Evolutionary conservation across 2,888 invertebrate species (phyloP), one percentile per base, ranked within the genome.

Genomic region (Polyommatus icarus): DNA sequence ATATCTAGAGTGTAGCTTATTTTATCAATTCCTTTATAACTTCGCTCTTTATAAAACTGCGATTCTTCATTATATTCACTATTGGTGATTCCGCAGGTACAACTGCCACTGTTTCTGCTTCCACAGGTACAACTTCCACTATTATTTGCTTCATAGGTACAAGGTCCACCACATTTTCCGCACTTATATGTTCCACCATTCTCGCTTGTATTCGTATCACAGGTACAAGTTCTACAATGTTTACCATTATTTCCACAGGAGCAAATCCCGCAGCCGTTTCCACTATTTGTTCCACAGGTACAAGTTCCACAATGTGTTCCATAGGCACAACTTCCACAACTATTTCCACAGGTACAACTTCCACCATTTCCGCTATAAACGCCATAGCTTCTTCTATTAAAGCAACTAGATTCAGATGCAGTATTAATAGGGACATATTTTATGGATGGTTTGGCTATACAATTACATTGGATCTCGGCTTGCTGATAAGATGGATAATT

Each of bases 401-500:
- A 50, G 61, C 81, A 81, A 3, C 79, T 80, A 77, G 79, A 79
- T 71, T 84, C 82, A 7, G 82, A 80, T 5, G 81, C 82, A 10
- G 82, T 83, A 77, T 83, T 84, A 4, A 84, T 82, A 5, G 84
- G 84, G 8, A 84, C 71, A 57, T 78, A 83, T 20, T 78, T 81
- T 0, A 83, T 79, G n/a, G 80, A 40, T 0, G 80, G 81, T 20
- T 80, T 82, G 8, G 81, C 79, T 29, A 79, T 78, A 29, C 83
- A 82, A 0, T 79, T 78, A 36, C 82, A 82, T 15, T 82, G 81
- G 32, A 77, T 78, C 15, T 81, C 79, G 20, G 78, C 78, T 76
- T 54, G 77, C 46, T 40, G 79, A 40, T 24, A 71, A 10, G n/a
- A 76, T 54, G 18, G 77, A 78, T 2, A 78, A 32, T 18, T 78